Conservation (phyloP, 1,140 invertebrate genomes). For the Halesus radiatus region DNA sequence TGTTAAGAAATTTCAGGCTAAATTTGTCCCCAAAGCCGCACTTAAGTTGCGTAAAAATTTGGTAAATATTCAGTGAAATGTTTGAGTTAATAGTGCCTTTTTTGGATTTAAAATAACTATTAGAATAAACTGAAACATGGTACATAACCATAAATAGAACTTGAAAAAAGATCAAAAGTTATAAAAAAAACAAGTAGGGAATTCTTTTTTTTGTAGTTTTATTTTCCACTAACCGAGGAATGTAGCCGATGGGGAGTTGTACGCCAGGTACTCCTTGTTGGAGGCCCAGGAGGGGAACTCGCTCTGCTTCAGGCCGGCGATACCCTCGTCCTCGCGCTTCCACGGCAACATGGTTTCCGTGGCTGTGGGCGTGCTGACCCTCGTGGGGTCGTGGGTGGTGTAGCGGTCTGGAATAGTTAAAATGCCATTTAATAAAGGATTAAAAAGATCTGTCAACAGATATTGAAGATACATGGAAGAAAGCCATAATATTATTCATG, state of each 20-base stretch:
- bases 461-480: background rate
- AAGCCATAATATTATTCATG: too few species aligned
- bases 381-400: constrained; percentile 69
- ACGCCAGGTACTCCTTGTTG: constrained; percentile 93
- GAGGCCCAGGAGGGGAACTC: constrained; percentile 94
- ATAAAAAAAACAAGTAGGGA: too few species aligned
- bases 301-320: constrained; percentile 83
- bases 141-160: too few species aligned
- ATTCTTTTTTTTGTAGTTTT: too few species aligned
- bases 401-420: constrained; percentile 41
- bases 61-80: too few species aligned
- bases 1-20: too few species aligned
- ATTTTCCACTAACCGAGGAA: constrained; percentile 79
- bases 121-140: too few species aligned
- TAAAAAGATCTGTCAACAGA: background rate
- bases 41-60: too few species aligned
- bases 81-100: too few species aligned
- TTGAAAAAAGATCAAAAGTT: too few species aligned
- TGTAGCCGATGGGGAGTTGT: constrained; percentile 91
- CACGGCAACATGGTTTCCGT: constrained; percentile 90
- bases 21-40: too few species aligned
- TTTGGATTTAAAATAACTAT: too few species aligned
- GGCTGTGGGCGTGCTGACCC: constrained; percentile 87
- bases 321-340: constrained; percentile 84
- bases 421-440: background rate